phyloP scores from a whole-genome alignment of 2,888 invertebrate species.

The Euclidia mi region DNA sequence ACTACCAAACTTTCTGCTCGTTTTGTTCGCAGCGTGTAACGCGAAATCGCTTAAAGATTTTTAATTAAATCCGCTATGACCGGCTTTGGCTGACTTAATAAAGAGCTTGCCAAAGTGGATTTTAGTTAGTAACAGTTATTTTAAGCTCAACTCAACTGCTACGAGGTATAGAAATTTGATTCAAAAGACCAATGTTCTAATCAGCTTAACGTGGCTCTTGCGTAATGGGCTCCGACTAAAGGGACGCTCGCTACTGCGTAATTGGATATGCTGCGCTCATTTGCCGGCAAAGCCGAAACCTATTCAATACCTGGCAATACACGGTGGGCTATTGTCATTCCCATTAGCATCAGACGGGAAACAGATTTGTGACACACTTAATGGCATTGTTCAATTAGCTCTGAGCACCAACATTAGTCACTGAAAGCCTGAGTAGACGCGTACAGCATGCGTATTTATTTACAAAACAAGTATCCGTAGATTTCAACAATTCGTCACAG shows the following conservation, averaged over 20 bases:
- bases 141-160: conserved; percentile 10
- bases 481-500: conserved; percentile 68
- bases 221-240: conserved; percentile 61
- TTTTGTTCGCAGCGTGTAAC: neutral
- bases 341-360: conserved; percentile 50
- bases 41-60: neutral
- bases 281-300: conserved; percentile 74
- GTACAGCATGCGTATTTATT: conserved; percentile 11
- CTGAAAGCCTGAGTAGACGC: conserved; percentile 15
- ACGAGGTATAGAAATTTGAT: conserved; percentile 55
- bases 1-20: conserved; percentile 19
- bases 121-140: conserved; percentile 6
- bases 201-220: conserved; percentile 68
- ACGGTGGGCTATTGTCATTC: conserved; percentile 55
- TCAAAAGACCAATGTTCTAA: conserved; percentile 63
- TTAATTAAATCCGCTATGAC: neutral
- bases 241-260: conserved; percentile 64
- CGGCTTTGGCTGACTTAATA: neutral
- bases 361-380: conserved; percentile 31
- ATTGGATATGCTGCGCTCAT: conserved; percentile 78
- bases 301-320: conserved; percentile 68
- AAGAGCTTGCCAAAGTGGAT: neutral
- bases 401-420: conserved; percentile 8
- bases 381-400: conserved; percentile 22
- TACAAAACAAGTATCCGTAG: conserved; percentile 39